Conservation (phyloP, 2,888 invertebrate species). For the Gordius sp. region DNA sequence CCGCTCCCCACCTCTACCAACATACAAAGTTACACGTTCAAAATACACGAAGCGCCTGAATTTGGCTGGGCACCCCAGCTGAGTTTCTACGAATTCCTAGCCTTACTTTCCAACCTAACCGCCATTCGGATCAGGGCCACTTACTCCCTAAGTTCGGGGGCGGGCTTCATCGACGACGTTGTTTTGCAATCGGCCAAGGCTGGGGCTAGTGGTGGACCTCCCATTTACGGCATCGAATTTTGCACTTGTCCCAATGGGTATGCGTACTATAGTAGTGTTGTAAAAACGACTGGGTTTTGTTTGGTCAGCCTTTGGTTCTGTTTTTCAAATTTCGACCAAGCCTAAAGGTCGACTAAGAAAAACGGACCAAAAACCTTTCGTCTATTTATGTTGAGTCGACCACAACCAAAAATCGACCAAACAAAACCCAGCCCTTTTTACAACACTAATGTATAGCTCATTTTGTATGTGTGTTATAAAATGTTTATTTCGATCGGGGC, state of each 20-base stretch:
- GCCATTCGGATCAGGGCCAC: conserved; percentile 75
- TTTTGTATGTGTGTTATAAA: no score
- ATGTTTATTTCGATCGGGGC: no score
- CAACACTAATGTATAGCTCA: no score
- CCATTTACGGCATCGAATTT: conserved; percentile 73
- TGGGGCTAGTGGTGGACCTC: conserved; percentile 31
- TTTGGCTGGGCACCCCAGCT: conserved; percentile 81
- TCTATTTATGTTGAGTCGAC: no score
- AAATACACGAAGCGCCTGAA: conserved; percentile 61
- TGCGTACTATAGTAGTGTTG: no score
- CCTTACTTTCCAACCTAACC: conserved; percentile 67
- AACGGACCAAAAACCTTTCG: no score
- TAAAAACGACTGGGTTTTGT: no score
- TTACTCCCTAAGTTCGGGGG: conserved; percentile 41
- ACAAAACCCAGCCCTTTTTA: no score
- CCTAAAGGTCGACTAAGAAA: no score
- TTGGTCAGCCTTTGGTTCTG: no score
- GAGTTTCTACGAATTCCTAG: conserved; percentile 60
- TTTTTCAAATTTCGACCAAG: no score
- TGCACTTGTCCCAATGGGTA: conserved; percentile 63
- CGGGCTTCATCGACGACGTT: conserved; percentile 65
- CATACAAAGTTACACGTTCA: conserved; percentile 49
- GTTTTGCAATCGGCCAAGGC: conserved; percentile 56
- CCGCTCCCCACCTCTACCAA: background rate
- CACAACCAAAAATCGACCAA: no score